Evolutionary conservation across 2,797 vertebrate genomes (phyloP).

Genomic region (Sebastes hubbsi): DNA sequence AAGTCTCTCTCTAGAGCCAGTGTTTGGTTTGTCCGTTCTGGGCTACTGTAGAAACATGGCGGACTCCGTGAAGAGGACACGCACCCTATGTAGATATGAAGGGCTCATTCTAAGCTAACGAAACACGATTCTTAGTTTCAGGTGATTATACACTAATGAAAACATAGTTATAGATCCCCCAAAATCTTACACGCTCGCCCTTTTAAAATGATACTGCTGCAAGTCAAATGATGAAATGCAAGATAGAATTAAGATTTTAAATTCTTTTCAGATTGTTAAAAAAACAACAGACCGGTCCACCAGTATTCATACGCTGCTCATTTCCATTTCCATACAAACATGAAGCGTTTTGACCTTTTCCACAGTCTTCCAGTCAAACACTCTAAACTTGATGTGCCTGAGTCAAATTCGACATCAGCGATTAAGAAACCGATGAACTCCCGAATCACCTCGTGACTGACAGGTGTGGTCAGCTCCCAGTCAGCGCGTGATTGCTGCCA

Average conservation of each 20-base stretch:
- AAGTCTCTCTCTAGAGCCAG: too few relatives aligned
- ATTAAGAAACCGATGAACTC: constrained; percentile 33
- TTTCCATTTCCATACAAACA: background rate
- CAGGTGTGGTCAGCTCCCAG: constrained; percentile 60
- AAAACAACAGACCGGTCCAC: background rate
- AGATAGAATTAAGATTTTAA: background rate
- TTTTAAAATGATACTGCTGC: background rate
- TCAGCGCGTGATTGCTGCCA: constrained; percentile 60
- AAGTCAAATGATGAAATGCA: background rate
- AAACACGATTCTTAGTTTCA: too few relatives aligned
- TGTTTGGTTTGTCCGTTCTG: too few relatives aligned
- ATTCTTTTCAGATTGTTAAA: background rate
- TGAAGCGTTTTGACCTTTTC: background rate
- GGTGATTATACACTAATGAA: too few relatives aligned
- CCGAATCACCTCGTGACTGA: constrained; percentile 49
- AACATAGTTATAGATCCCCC: too few relatives aligned
- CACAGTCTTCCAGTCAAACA: background rate
- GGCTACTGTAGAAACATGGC: too few relatives aligned
- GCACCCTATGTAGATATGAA: fast-evolving
- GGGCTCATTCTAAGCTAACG: too few relatives aligned
- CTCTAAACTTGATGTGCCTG: background rate
- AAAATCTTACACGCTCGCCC: background rate
- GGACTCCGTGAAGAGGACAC: too few relatives aligned
- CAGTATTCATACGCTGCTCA: background rate
- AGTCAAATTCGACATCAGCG: constrained; percentile 16